These are phyloP conservation scores for Rhegmatorhina hoffmannsi DNA, from an alignment of 2,113 vertebrate species.

Conservation along the genomic window DNA sequence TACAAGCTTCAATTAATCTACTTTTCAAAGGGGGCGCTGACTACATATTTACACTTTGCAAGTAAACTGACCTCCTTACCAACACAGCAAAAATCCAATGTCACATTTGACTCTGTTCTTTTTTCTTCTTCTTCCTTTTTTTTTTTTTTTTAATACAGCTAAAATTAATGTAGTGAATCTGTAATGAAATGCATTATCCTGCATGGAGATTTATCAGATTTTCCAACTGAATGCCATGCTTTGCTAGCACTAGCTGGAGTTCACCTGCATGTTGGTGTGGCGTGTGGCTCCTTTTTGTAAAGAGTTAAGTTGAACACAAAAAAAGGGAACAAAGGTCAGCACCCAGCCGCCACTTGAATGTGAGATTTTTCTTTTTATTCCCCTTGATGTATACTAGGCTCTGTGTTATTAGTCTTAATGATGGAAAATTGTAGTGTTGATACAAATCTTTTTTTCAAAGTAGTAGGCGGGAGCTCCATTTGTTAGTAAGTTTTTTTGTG, in stretches of 20 bases:
- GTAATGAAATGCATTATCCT: slow-evolving; percentile 90
- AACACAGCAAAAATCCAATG: slow-evolving; percentile 73
- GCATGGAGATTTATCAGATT: slow-evolving; percentile 89
- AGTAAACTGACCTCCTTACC: slow-evolving; percentile 72
- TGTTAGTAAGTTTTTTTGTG: slow-evolving; percentile 99
- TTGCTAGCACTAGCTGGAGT: slow-evolving; percentile 87
- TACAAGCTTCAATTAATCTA: slow-evolving; percentile 68
- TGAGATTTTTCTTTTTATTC: slow-evolving; percentile 97
- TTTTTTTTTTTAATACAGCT: slow-evolving; percentile 62
- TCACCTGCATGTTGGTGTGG: slow-evolving; percentile 92
- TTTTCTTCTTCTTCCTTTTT: not conserved
- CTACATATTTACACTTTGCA: slow-evolving; percentile 70
- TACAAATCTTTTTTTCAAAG: slow-evolving; percentile 99
- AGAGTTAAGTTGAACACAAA: slow-evolving; percentile 99
- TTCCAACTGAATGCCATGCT: slow-evolving; percentile 90
- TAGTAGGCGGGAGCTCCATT: slow-evolving; percentile 99
- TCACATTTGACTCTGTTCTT: slow-evolving; percentile 73
- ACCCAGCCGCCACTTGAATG: slow-evolving; percentile 99
- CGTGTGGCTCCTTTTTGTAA: slow-evolving; percentile 92
- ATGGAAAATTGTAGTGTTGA: slow-evolving; percentile 99
- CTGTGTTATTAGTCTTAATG: slow-evolving; percentile 99
- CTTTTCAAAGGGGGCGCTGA: slow-evolving; percentile 70
- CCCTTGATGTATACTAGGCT: slow-evolving; percentile 99
- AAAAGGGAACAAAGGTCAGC: slow-evolving; percentile 99
- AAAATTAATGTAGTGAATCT: slow-evolving; percentile 84